Base-by-base conservation (phyloP, 2,797 vertebrate genomes). In the Crypturellus tataupa region DNA sequence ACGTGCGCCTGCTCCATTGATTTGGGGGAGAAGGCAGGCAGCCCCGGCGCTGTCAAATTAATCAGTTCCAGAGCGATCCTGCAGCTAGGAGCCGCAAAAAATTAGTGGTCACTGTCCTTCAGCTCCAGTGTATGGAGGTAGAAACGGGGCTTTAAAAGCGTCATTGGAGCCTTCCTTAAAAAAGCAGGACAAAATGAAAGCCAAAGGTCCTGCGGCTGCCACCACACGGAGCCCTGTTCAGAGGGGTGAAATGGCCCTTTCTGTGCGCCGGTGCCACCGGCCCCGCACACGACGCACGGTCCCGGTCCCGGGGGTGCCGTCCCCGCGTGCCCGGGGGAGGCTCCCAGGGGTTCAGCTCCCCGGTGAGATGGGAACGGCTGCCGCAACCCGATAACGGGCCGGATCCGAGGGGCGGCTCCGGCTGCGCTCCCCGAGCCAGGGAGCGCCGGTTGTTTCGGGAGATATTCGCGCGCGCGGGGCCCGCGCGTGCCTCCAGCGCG, bases 311-410 rank as follows among this genome's bases (percentile, higher is more conserved):
- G 37, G 9, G 37, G 37, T 39, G 37, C 40, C 40, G 40, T 15
- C 40, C 40, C 40, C 13, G 40, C 40, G 12, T 13, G 12, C 23
- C 23, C 23, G 35, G 78, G 37, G 35, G 93, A 87, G 8, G 91
- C 88, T 96, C 72, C 23, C 8, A 62, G 92, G 65, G 93, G 85
- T 80, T 95, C 78, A 90, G 94, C 95, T 96, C 91, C 75, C 87
- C 12, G 83, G 94, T 90, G 87, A 96, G 96, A 95, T 93, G 91
- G 83, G 91, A 96, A 77, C 59, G 94, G 82, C 94, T 97, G 94
- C 94, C 94, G 92, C 94, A 91, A 90, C 75, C 65, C 92, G 97
- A 97, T 97, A 96, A 96, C 60, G 58, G 9, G 1, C 79, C 72
- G 87, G 88, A 67, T 87, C 87, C 92, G 93, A 87, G 6, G 72